These are phyloP conservation scores for Toxotes lorentzi DNA, from an alignment of 2,797 vertebrate genomes.

Conservation along the genomic window DNA sequence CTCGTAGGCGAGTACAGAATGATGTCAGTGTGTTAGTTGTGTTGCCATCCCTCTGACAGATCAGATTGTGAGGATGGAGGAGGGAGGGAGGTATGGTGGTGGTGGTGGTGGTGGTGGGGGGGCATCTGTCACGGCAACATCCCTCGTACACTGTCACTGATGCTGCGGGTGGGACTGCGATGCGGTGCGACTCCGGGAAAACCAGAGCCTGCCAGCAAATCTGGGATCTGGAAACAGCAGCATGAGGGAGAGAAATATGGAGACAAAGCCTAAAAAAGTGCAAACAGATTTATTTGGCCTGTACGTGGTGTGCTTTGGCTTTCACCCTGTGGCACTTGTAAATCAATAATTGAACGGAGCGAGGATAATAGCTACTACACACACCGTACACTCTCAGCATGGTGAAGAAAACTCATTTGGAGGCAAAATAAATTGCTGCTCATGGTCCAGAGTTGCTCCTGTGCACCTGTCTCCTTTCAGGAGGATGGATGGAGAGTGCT, in stretches of 20 bases:
- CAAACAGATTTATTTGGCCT: conserved; percentile 79
- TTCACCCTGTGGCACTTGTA: conserved; percentile 73
- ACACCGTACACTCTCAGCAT: conserved; percentile 50
- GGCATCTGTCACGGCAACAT: conserved; percentile 45
- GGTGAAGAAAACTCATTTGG: conserved; percentile 74
- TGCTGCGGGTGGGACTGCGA: conserved; percentile 30
- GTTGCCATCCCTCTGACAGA: conserved; percentile 59
- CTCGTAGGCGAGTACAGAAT: conserved; percentile 37
- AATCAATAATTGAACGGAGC: conserved; percentile 83
- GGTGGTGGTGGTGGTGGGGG: background rate
- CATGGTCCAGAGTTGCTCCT: conserved; percentile 51
- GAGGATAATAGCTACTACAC: conserved; percentile 77
- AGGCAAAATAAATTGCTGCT: conserved; percentile 73
- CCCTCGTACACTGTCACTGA: conserved; percentile 37
- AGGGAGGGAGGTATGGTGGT: background rate
- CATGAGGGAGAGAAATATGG: conserved; percentile 38
- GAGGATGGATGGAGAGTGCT: conserved; percentile 50
- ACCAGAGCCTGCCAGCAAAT: conserved; percentile 24
- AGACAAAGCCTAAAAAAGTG: conserved; percentile 65
- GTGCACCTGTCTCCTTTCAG: conserved; percentile 48
- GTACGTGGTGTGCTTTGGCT: conserved; percentile 60
- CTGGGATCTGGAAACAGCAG: conserved; percentile 10
- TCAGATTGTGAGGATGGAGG: conserved; percentile 37
- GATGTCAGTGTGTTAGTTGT: conserved; percentile 46
- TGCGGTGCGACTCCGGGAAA: background rate